Evolutionary conservation across 2,113 vertebrate species (phyloP).

Genomic region (Ranitomeya variabilis): DNA sequence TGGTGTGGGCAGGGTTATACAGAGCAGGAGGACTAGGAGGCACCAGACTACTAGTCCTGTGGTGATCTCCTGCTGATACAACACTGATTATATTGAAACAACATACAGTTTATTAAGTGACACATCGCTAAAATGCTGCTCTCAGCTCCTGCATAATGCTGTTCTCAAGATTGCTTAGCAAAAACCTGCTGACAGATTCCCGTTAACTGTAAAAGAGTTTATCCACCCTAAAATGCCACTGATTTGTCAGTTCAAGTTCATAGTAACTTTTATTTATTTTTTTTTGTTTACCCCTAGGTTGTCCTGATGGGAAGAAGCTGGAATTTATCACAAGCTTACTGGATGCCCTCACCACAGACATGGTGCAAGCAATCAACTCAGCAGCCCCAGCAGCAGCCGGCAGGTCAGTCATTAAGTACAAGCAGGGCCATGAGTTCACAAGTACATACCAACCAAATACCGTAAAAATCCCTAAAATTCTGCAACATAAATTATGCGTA

Average conservation of each 20-base stretch:
- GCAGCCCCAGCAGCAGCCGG: constrained; percentile 91
- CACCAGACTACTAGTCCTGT: too few species aligned
- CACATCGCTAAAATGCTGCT: too few species aligned
- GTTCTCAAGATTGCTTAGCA: too few species aligned
- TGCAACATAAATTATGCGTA: constrained; percentile 7
- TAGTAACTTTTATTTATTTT: not conserved
- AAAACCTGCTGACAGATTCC: too few species aligned
- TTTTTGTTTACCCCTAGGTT: constrained; percentile 75
- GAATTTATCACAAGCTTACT: constrained; percentile 97
- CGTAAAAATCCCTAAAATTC: constrained; percentile 2
- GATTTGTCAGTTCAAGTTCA: not conserved
- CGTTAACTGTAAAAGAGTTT: too few species aligned
- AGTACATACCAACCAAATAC: not conserved
- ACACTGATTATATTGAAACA: too few species aligned
- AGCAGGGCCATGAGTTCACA: not conserved
- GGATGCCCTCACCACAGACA: constrained; percentile 97
- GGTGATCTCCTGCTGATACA: too few species aligned
- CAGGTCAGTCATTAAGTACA: constrained; percentile 81
- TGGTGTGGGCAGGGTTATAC: too few species aligned
- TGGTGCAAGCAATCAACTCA: constrained; percentile 98
- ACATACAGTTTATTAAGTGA: too few species aligned
- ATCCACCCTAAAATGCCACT: not conserved
- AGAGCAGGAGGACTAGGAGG: too few species aligned
- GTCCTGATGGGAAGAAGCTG: constrained; percentile 93
- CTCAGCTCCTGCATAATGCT: too few species aligned